Percentiles rank a stretch among this genome's conserved stretches.
Conservation (phyloP, 2,888 invertebrate species). For the Microchrysa polita region DNA sequence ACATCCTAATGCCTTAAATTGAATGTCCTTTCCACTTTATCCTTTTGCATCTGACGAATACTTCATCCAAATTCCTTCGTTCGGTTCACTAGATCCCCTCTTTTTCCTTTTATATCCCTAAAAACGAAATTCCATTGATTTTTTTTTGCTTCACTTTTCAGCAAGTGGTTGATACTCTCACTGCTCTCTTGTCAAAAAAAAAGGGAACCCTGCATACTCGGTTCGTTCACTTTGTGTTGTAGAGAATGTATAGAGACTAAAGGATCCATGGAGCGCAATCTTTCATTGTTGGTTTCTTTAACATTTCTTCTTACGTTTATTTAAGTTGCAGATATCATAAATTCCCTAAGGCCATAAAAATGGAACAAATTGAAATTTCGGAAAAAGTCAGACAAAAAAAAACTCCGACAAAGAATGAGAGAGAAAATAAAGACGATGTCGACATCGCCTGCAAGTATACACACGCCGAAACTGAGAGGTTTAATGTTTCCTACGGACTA, state of each 20-base stretch:
- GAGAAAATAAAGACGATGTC: conserved; percentile 2
- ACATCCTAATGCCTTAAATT: conserved; percentile 3
- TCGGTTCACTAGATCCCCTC: conserved; percentile 10
- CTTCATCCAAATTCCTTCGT: background rate
- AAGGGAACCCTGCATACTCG: background rate
- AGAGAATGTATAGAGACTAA: too few relatives aligned
- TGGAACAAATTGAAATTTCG: conserved; percentile 49
- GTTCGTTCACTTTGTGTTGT: conserved; percentile 17
- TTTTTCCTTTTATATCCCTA: background rate
- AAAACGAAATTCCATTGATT: background rate
- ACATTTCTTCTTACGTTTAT: conserved; percentile 42
- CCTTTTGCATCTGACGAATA: background rate
- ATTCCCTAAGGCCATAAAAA: conserved; percentile 48
- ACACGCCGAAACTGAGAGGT: conserved; percentile 11
- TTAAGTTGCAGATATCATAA: conserved; percentile 49
- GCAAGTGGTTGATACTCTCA: too few relatives aligned
- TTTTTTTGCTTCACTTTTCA: background rate
- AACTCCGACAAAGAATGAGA: conserved; percentile 5
- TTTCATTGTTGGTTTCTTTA: conserved; percentile 28
- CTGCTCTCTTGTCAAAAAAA: background rate
- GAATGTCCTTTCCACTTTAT: conserved; percentile 14
- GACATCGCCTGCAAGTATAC: conserved; percentile 25
- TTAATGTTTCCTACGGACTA: conserved; percentile 35
- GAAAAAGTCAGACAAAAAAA: background rate
- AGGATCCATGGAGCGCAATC: conserved; percentile 18